Base-by-base conservation (phyloP, 2,888 invertebrate genomes). In the Rhingia rostrata region DNA sequence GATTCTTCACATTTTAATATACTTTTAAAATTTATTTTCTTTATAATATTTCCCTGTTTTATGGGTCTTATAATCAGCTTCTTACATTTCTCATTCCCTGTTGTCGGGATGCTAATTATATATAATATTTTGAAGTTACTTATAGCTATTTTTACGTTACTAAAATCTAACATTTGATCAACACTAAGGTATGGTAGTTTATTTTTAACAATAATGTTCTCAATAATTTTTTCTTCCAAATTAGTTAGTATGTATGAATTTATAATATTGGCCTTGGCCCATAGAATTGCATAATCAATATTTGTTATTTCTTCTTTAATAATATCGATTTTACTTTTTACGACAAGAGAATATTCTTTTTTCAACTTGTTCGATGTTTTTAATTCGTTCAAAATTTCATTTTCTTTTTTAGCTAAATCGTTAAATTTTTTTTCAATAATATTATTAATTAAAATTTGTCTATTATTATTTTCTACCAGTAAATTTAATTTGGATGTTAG, bases 81-180 rank as follows among this genome's bases (percentile, higher is more conserved):
- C 14, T 56, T 61, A 72, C 66, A 86, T 33, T 30, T 81, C 74
- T 86, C 69, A 53, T 70, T 39, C 37, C 64, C 45, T 6, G 77
- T 77, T 47, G 51, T 63, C 45, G 85, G 85, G 51, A 86, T 78
- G 41, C 63, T 60, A n/a, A 86, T 47, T 33, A 86, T 72, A 47
- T 86, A 86, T 12, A 87, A 47, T 6, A 87, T 66, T 41, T 51
- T 63, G 2, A 43, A 64, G 45, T 56, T 54, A 49, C 70, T 86
- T 51, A 66, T 49, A 14, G 53, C 51, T 14, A 87, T 77, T 69
- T 77, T 78, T 45, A 86, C 79, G 6, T 86, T 60, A n/a, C 63
- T 67, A 53, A 86, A 86, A 51, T 85, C 86, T 45, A 86, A 56
- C 53, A 85, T 82, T 43, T 86, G 84, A 45, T 86, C 73, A 5